Percentiles rank a stretch among this genome's conserved stretches.
Evolutionary conservation across 1,140 invertebrate genomes (phyloP).

Genomic region (Doryteuthis pealeii): DNA sequence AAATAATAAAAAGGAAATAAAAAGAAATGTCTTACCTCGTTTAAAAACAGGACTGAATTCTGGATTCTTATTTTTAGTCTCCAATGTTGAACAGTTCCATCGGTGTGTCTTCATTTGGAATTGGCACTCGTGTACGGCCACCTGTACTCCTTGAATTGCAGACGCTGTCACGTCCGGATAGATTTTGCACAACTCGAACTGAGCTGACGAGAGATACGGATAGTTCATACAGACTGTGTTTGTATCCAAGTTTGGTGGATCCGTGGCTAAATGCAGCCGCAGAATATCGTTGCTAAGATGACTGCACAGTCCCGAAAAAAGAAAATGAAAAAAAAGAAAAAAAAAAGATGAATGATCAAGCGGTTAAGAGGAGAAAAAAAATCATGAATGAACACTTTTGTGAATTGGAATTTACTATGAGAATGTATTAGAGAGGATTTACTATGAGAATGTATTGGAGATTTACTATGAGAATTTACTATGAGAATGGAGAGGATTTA

Average conservation of each 20-base stretch:
- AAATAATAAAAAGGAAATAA: no score
- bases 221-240: slow-evolving; percentile 55
- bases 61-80: slow-evolving; percentile 74
- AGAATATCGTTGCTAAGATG: slow-evolving; percentile 50
- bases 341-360: background rate
- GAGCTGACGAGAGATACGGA: slow-evolving; percentile 76
- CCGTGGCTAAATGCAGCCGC: slow-evolving; percentile 46
- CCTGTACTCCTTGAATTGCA: slow-evolving; percentile 79
- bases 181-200: slow-evolving; percentile 79
- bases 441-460: background rate
- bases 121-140: slow-evolving; percentile 72
- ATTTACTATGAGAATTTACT: background rate
- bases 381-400: background rate
- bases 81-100: slow-evolving; percentile 58
- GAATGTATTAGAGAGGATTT: background rate
- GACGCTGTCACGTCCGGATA: slow-evolving; percentile 86
- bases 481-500: no score
- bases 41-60: slow-evolving; percentile 80
- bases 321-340: background rate
- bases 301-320: slow-evolving; percentile 27
- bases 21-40: slow-evolving; percentile 44
- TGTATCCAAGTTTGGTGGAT: slow-evolving; percentile 51
- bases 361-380: background rate
- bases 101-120: slow-evolving; percentile 51
- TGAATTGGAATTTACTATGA: background rate